Percentiles rank a stretch among this genome's conserved stretches.
Evolutionary conservation across 1,140 invertebrate species (phyloP).

Genomic region (Idris sp.): DNA sequence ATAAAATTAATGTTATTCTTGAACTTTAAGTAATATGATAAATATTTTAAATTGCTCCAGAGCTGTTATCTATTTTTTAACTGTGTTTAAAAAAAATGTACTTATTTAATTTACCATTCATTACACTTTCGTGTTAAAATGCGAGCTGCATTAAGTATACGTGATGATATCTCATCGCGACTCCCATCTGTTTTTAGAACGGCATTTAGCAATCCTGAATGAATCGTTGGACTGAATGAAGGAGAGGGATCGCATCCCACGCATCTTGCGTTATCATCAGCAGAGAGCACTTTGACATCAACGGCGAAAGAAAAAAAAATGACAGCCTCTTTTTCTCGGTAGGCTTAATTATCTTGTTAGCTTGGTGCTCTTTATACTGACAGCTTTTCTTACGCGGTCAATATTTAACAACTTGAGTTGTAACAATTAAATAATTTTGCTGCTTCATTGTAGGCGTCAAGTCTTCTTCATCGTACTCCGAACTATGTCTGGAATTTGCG

Average conservation of each 20-base stretch:
- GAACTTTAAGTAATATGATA: too few relatives aligned
- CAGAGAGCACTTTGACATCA: conserved; percentile 53
- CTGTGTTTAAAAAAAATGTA: too few relatives aligned
- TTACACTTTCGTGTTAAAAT: too few relatives aligned
- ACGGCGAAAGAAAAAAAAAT: conserved; percentile 69
- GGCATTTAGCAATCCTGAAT: conserved; percentile 42
- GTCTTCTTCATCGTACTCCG: conserved; percentile 20
- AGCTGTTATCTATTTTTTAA: too few relatives aligned
- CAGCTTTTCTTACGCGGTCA: conserved; percentile 47
- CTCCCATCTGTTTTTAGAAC: conserved; percentile 33
- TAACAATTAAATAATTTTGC: conserved; percentile 49
- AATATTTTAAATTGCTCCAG: too few relatives aligned
- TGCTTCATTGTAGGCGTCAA: conserved; percentile 30
- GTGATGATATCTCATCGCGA: conserved; percentile 26
- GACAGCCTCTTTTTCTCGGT: conserved; percentile 66
- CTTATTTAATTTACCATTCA: too few relatives aligned
- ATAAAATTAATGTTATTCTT: too few relatives aligned
- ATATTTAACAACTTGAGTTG: conserved; percentile 47
- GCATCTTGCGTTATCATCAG: conserved; percentile 55
- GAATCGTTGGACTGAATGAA: conserved; percentile 59
- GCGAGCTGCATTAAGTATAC: too few relatives aligned
- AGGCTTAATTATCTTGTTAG: conserved; percentile 74
- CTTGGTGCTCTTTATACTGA: conserved; percentile 59
- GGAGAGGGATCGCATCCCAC: conserved; percentile 41
- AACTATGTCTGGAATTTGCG: conserved; percentile 42